Percentiles rank a stretch among this genome's conserved stretches.
Evolutionary conservation across 1,140 invertebrate species (phyloP).

Genomic region (Cydia pomonella): DNA sequence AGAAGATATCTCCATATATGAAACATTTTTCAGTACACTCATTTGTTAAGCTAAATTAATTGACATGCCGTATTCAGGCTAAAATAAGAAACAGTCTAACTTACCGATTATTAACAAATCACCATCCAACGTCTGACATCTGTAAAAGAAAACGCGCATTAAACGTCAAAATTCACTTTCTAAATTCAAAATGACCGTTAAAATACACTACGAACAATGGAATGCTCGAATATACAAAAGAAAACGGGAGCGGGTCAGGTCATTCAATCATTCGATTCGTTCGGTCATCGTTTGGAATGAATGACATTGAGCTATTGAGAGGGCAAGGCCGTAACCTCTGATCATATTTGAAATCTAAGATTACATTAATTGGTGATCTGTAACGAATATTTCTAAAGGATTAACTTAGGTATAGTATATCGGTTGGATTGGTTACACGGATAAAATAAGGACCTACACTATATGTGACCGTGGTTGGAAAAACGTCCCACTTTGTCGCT

Average conservation of each 20-base stretch:
- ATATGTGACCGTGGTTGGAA: no score
- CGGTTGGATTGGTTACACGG: no score
- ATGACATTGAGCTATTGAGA: constrained; percentile 29
- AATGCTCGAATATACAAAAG: constrained; percentile 27
- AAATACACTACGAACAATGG: constrained; percentile 9
- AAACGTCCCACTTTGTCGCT: no score
- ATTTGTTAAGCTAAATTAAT: no score
- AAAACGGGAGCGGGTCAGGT: constrained; percentile 32
- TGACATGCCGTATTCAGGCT: no score
- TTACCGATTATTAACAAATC: constrained; percentile 30
- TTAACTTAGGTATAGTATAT: no score
- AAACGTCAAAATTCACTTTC: constrained; percentile 13
- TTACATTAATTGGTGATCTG: neutral
- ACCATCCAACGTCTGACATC: constrained; percentile 30
- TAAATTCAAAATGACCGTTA: constrained; percentile 25
- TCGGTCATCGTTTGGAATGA: constrained; percentile 25
- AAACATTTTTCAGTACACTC: no score
- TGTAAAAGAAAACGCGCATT: constrained; percentile 28
- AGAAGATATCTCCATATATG: no score
- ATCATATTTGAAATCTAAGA: neutral
- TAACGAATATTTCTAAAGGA: no score
- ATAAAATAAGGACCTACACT: no score
- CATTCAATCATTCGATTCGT: constrained; percentile 6
- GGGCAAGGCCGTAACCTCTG: constrained; percentile 23
- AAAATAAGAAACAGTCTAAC: neutral